Base-by-base conservation (phyloP, 2,888 invertebrate genomes). In the Leucania comma region DNA sequence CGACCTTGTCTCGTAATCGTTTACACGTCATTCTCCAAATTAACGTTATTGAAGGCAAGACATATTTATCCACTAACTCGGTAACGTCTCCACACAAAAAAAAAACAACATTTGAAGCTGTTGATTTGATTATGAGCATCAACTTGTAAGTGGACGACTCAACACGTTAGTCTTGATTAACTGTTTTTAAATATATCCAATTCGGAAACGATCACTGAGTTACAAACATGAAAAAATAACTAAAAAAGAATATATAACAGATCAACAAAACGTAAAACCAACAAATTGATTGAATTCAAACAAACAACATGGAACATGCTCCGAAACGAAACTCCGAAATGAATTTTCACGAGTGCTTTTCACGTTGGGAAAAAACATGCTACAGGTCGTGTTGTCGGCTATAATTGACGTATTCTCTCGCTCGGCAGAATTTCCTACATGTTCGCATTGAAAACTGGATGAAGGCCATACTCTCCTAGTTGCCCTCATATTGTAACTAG, bases 371-470 rank as follows among this genome's bases (percentile, higher is more conserved):
- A 81, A 53, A 75, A 70, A 79, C 72, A 78, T 46, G 62, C 80
- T 72, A 80, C 82, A 76, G 80, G 71, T 76, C 66, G 72, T 66
- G 66, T 65, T 61, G 70, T 66, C 68, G 50, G 71, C 35, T 59
- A 79, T 87, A 87, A 85, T 87, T 85, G 85, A 86, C 81, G 85
- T 78, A 85, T 85, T 82, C 82, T 86, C 84, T 85, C 83, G 83
- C 79, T 85, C 77, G 69, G 78, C 81, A 83, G 83, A 86, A 87
- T 87, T 86, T 85, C 84, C 84, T 82, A 85, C 83, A 83, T 84
- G 80, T 75, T 84, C 81, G 76, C 79, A 87, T 87, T 87, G 87
- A 85, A 87, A 87, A 87, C 86, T 87, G 86, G 83, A 88, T 88
- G 86, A 87, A 90, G 88, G 89, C 87, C 88, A 81, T 80, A 82